These are phyloP conservation scores for Eulemur macaco DNA, from an alignment of 2,113 vertebrate genomes.

Conservation along the genomic window DNA sequence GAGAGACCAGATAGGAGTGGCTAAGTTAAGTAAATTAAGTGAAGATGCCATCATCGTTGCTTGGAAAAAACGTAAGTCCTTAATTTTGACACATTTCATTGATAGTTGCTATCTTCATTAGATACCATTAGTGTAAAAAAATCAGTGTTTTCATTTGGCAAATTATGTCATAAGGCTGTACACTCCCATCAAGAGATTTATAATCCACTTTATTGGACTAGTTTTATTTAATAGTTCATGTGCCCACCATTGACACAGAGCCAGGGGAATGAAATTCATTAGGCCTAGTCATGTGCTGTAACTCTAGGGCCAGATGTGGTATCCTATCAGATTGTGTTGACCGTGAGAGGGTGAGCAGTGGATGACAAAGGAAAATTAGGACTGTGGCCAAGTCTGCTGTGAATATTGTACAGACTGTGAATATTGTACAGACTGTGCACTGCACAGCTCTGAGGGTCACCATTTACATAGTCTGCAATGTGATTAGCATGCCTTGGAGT, in stretches of 20 bases:
- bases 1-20: neutral
- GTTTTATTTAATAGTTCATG: neutral
- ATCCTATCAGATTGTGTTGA: neutral
- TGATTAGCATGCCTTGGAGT: neutral
- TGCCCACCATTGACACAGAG: neutral
- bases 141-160: conserved; percentile 17
- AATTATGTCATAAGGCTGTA: neutral
- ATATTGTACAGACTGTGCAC: neutral
- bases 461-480: neutral
- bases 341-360: neutral
- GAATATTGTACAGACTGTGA: neutral
- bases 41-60: neutral
- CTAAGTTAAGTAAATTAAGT: neutral
- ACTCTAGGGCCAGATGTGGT: neutral
- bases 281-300: neutral
- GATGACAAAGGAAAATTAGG: neutral
- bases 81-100: neutral
- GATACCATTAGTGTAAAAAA: neutral
- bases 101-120: neutral
- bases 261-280: neutral
- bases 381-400: neutral
- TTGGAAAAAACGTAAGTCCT: neutral
- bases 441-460: neutral
- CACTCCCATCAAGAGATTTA: neutral
- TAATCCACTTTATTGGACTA: neutral